Evolutionary conservation across 2,113 vertebrate species (phyloP).

Genomic region (Typhlomys cinereus): DNA sequence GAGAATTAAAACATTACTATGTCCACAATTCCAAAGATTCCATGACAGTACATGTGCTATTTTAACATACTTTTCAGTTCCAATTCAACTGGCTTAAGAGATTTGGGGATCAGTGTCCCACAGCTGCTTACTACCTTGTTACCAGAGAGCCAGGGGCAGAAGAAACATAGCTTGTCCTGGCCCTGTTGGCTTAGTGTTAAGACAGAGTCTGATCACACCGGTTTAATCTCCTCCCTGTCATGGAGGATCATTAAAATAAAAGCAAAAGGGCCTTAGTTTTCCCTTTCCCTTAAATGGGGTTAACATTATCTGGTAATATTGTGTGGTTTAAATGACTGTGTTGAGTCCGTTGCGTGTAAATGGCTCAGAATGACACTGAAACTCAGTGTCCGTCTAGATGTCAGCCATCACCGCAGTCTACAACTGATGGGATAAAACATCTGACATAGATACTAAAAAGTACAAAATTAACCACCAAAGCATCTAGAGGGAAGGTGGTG

Average conservation of each 20-base stretch:
- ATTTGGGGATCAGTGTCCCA: not conserved
- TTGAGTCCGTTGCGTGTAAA: not conserved
- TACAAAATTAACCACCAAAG: no score
- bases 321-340: not conserved
- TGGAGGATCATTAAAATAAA: not conserved
- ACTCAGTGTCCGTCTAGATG: not conserved
- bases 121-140: not conserved
- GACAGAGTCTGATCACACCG: not conserved
- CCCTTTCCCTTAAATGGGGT: not conserved
- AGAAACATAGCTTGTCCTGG: not conserved
- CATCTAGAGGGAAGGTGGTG: not conserved
- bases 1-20: no score
- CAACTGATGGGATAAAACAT: not conserved
- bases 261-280: not conserved
- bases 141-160: not conserved
- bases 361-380: not conserved
- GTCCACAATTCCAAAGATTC: not conserved
- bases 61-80: constrained; percentile 19
- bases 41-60: not conserved
- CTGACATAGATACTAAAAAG: no score
- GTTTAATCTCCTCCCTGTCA: not conserved
- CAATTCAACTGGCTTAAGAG: not conserved
- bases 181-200: not conserved
- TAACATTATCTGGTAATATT: not conserved
- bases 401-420: not conserved